Evolutionary conservation across 1,140 invertebrate genomes (phyloP).

Genomic region (Pseudomyrmex dendroicus): DNA sequence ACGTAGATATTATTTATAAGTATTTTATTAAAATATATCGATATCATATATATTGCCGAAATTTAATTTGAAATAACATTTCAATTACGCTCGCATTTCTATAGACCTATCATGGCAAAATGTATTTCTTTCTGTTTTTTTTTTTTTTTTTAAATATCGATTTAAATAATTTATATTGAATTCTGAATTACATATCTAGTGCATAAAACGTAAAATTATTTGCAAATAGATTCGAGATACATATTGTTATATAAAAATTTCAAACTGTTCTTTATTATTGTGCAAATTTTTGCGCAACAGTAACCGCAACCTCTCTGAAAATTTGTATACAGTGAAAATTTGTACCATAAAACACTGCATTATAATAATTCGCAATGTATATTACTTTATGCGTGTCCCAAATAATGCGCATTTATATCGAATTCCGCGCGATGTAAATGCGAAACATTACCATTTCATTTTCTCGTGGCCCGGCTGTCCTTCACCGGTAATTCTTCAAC

Average conservation of each 20-base stretch:
- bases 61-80: neutral
- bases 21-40: slow-evolving; percentile 15
- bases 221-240: neutral
- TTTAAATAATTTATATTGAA: neutral
- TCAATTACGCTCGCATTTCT: neutral
- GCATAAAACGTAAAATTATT: slow-evolving; percentile 5
- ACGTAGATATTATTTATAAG: slow-evolving; percentile 14
- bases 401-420: slow-evolving; percentile 62
- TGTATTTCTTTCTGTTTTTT: neutral
- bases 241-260: slow-evolving; percentile 6
- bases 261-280: neutral
- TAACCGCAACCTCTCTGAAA: neutral
- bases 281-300: neutral
- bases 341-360: no score
- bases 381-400: neutral
- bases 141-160: neutral
- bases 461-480: slow-evolving; percentile 24
- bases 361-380: neutral
- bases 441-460: slow-evolving; percentile 67
- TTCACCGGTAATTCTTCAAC: slow-evolving; percentile 40
- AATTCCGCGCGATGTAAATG: neutral
- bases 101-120: neutral
- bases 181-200: neutral
- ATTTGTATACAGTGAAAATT: neutral
- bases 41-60: neutral